Evolutionary conservation across 2,113 vertebrate species (phyloP), one percentile per base, ranked within the genome.

Genomic region (Sturnus vulgaris): DNA sequence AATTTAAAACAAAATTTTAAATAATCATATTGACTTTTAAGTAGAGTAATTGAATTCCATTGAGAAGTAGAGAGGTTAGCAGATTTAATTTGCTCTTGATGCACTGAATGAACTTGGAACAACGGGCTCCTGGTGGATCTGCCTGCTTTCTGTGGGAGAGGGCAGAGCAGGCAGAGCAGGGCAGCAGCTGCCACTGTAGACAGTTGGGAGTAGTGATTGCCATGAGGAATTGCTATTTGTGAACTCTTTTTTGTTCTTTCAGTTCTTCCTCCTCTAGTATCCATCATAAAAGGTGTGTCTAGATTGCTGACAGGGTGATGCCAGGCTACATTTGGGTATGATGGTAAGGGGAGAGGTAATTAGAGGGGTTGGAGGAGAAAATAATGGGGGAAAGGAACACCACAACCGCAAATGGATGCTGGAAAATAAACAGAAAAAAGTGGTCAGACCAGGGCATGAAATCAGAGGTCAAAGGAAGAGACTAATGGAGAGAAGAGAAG

Each of bases 1-100:
- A 86, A 71, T 93, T 96, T 92, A 88, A 94, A 93, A 86, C 40
- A 66, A 94, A 71, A 90, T 24, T 17, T 92, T 82, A 91, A 94
- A 92, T 73, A 86, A 75, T 69, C 44, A 75, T 69, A 57, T 53
- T 87, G 55, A 46, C 18, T 92, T 94, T 89, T 61, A 88, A 82
- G 42, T 78, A 86, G 11, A 66, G 25, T 71, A 80, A 73, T 61
- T 82, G 28, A 87, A 91, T 37, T 81, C 23, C 19, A 79, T 35
- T 75, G 25, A 86, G 68, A 78, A 81, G 56, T 31, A 68, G 68
- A 73, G 50, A 86, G 44, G n/a, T 64, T 3, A 56, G 31, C 17
- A 53, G n/a, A 78, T 90, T 73, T 76, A 42, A 63, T 77, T 91
- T 69, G 5, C 14, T 83, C n/a, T 56, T 40, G 56, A 57, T 75